Conservation (phyloP, 1,140 invertebrate genomes). For the Halesus radiatus region DNA sequence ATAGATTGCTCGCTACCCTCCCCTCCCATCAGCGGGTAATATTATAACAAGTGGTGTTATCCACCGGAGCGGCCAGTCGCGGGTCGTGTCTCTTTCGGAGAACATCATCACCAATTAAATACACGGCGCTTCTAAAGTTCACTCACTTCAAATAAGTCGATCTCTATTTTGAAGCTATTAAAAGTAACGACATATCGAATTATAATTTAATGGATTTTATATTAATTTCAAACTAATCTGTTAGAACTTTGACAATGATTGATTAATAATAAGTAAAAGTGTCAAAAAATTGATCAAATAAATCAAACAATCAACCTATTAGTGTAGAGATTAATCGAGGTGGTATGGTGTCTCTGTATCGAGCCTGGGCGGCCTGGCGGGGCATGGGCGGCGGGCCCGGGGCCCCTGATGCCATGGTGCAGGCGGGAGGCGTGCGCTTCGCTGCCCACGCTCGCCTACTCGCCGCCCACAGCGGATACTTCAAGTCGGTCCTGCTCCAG, state of each 20-base stretch:
- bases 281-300: no score
- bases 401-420: conserved; percentile 73
- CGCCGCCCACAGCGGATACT: conserved; percentile 80
- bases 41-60: conserved; percentile 39
- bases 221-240: no score
- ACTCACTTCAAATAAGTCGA: no score
- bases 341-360: conserved; percentile 76
- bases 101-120: no score
- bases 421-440: conserved; percentile 72
- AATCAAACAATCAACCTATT: no score
- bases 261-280: no score
- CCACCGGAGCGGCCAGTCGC: conserved; percentile 38
- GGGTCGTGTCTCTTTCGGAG: background rate
- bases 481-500: conserved; percentile 69
- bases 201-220: no score
- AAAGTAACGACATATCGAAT: no score
- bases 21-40: background rate
- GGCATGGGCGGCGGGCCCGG: conserved; percentile 62
- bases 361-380: conserved; percentile 72
- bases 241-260: no score
- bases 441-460: conserved; percentile 77
- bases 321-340: background rate
- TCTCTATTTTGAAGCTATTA: no score
- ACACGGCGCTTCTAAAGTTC: no score
- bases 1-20: background rate